Conservation (phyloP, 64 coral and sea anemone species). For the Stichodactyla mertensii region DNA sequence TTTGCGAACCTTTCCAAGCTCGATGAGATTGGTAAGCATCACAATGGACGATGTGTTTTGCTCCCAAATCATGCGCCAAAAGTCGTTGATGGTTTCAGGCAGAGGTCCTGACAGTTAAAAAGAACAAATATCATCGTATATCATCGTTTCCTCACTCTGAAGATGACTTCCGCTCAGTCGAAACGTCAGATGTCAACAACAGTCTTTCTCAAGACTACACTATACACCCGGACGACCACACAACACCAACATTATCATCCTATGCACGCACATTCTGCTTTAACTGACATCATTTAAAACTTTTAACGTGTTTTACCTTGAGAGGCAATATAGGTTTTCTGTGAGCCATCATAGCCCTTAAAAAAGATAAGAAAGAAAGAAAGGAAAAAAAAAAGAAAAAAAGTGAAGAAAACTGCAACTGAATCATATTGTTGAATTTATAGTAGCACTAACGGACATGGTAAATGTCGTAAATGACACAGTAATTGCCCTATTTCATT, state of each 20-base stretch:
- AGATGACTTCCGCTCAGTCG: no score
- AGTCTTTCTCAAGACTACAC: no score
- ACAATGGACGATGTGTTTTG: slow-evolving; percentile 25
- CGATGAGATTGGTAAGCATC: slow-evolving; percentile 59
- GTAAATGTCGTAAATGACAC: no score
- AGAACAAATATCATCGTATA: background rate
- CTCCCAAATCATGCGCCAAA: slow-evolving; percentile 67
- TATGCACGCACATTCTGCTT: no score
- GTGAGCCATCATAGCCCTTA: slow-evolving; percentile 37
- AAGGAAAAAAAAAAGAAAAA: background rate
- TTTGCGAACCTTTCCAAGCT: slow-evolving; percentile 33
- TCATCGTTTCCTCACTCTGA: no score
- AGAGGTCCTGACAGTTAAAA: slow-evolving; percentile 15
- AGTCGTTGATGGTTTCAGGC: slow-evolving; percentile 7
- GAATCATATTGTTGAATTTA: no score
- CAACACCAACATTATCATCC: no score
- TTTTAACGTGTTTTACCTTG: slow-evolving; percentile 7
- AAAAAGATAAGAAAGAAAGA: background rate
- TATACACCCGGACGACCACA: no score
- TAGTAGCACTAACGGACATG: no score
- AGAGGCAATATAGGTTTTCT: slow-evolving; percentile 31
- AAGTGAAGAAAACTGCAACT: background rate
- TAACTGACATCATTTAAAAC: background rate
- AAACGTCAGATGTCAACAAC: no score
- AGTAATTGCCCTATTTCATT: no score